Evolutionary conservation across 2,888 invertebrate species (phyloP), one percentile per base, ranked within the genome.

Genomic region (Andricus quercusramuli): DNA sequence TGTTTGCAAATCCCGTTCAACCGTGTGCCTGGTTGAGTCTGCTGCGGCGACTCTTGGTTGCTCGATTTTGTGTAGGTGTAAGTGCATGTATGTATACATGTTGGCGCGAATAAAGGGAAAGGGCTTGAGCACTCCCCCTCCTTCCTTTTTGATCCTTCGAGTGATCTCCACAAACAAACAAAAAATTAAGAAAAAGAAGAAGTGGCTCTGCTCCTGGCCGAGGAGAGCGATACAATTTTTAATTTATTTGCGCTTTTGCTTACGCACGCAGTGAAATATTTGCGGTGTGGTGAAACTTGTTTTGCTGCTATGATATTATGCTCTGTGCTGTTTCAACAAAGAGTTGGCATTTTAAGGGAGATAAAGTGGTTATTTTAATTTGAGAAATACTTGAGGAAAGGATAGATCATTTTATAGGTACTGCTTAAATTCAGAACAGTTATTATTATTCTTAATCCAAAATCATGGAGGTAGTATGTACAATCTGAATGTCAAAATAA

Each of bases 1-100:
- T 92, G 91, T 92, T 91, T 92, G 91, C 91, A 91, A 91, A 92
- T 92, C 89, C 85, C 86, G 88, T 89, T 88, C 86, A 87, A 86
- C 85, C 87, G 89, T 88, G 87, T 86, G 86, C 82, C 80, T 82
- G 83, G 78, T 79, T 47, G 68, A 29, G 44, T 70, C 25, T 56
- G 51, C 37, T 32, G 74, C 74, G 74, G 74, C 74, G 74, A 74
- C 56, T 67, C 67, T 74, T 74, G 47, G 29, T 51, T 51, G 11
- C 70, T 70, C 70, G 56, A 74, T 74, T 32, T 32, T 74, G 51
- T 74, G 56, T 51, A 74, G 68, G 68, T 68, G 68, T 68, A 68
- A 68, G 47, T 77, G 64, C 37, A 77, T 64, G 56, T 41, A 77
- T 32, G 37, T 77, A 78, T 65, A 47, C 4, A 65, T 22, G 20